These are phyloP conservation scores for Oxytorus armatus DNA, from an alignment of 2,888 invertebrate species.

Conservation along the genomic window DNA sequence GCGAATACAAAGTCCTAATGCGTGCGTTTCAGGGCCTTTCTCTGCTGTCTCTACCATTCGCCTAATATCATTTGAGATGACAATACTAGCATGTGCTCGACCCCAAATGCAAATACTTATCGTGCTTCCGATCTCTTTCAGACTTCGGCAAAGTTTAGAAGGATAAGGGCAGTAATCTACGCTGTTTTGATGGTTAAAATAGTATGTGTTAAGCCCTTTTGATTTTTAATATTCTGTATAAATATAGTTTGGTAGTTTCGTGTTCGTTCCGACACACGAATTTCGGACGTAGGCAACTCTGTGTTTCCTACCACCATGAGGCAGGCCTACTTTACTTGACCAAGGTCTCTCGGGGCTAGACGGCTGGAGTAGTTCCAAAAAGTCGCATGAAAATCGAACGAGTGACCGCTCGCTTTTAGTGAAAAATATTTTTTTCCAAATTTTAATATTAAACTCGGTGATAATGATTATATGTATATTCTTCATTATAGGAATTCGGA, in stretches of 20 bases:
- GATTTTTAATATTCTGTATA: neutral
- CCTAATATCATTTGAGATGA: neutral
- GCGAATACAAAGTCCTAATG: conserved; percentile 22
- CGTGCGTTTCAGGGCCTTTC: conserved; percentile 11
- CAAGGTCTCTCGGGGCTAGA: conserved; percentile 29
- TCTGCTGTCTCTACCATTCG: neutral
- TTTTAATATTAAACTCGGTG: too few species aligned
- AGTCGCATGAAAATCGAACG: too few species aligned
- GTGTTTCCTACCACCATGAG: conserved; percentile 13
- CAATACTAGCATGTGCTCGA: conserved; percentile 2
- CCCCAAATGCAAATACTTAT: conserved; percentile 48
- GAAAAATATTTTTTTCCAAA: too few species aligned
- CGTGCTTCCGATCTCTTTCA: conserved; percentile 54
- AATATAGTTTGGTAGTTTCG: conserved; percentile 24
- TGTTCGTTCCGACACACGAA: neutral
- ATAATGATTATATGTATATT: too few species aligned
- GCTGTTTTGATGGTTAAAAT: neutral
- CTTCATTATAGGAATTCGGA: too few species aligned
- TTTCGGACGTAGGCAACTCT: conserved; percentile 41
- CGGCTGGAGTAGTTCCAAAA: too few species aligned
- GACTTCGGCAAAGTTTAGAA: conserved; percentile 1
- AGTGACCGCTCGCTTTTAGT: too few species aligned
- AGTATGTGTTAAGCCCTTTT: neutral
- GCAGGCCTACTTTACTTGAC: conserved; percentile 20
- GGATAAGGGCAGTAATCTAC: neutral